Evolutionary conservation across 2,797 vertebrate species (phyloP).

Genomic region (Hydrophis major): DNA sequence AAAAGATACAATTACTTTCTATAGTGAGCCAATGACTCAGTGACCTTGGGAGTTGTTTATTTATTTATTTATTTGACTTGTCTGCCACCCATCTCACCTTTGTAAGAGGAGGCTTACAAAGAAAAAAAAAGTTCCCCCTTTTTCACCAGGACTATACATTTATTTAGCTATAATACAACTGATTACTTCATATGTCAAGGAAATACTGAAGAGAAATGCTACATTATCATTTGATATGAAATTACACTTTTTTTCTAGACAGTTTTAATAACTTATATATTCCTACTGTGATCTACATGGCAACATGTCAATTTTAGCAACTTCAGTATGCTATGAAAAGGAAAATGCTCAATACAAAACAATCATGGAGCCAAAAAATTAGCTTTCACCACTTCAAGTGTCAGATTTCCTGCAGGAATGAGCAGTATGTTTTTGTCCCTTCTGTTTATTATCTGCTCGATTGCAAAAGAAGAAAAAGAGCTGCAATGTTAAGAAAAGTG

Average conservation of each 20-base stretch:
- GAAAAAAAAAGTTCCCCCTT: neutral
- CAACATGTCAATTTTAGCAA: neutral
- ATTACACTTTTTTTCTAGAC: neutral
- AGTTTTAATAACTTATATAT: neutral
- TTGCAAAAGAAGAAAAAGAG: neutral
- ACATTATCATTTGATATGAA: neutral
- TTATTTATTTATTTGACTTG: neutral
- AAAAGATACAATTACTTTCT: constrained; percentile 2
- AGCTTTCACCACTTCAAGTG: neutral
- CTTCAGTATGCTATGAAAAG: neutral
- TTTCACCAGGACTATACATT: neutral
- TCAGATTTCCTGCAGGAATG: neutral
- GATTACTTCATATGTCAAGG: neutral
- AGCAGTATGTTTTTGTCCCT: neutral
- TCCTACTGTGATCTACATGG: neutral
- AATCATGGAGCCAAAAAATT: neutral
- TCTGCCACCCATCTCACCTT: neutral
- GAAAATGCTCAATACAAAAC: neutral
- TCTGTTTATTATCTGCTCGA: neutral
- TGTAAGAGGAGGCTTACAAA: neutral
- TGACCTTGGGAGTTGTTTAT: neutral
- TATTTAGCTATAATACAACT: neutral
- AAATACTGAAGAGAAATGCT: neutral
- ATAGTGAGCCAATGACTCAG: neutral
- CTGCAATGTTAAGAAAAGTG: neutral